Percentiles rank a stretch among this genome's conserved stretches.
Conservation (phyloP, 2,113 vertebrate species). For the Leiothrix lutea region DNA sequence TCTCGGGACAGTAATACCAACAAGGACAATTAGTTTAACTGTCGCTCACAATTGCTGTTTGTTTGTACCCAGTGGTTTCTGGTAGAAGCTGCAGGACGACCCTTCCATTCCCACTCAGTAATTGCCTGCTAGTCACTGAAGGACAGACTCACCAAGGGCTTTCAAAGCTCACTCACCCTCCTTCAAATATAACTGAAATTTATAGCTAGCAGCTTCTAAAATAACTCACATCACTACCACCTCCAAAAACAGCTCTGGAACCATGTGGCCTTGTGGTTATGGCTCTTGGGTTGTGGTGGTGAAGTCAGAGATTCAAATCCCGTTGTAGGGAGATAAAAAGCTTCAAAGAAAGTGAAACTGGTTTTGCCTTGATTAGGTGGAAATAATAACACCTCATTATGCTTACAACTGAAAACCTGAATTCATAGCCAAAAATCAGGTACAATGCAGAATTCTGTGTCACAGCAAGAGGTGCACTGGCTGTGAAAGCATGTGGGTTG, state of each 20-base stretch:
- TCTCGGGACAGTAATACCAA: not conserved
- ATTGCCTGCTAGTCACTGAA: not conserved
- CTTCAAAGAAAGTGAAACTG: conserved; percentile 63
- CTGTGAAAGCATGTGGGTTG: not conserved
- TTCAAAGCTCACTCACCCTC: not conserved
- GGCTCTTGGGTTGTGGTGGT: conserved; percentile 62
- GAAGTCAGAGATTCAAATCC: conserved; percentile 66
- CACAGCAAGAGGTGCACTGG: not conserved
- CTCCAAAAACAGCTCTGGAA: conserved; percentile 39
- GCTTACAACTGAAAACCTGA: not conserved
- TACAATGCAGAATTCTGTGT: rapidly evolving
- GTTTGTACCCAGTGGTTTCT: conserved; percentile 21
- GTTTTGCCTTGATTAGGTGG: conserved; percentile 30
- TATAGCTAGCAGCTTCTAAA: conserved; percentile 56
- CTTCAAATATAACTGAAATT: conserved; percentile 58
- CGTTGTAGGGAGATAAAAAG: conserved; percentile 49
- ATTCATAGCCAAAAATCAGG: not conserved
- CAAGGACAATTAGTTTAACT: not conserved
- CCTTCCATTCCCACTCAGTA: not conserved
- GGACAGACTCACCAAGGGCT: not conserved
- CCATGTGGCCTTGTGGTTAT: conserved; percentile 66
- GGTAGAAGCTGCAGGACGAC: not conserved
- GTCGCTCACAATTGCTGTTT: not conserved
- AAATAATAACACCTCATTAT: not conserved
- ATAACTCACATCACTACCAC: conserved; percentile 54